These are phyloP conservation scores for Callaeas wilsoni DNA, from an alignment of 2,113 vertebrate genomes.

Conservation along the genomic window DNA sequence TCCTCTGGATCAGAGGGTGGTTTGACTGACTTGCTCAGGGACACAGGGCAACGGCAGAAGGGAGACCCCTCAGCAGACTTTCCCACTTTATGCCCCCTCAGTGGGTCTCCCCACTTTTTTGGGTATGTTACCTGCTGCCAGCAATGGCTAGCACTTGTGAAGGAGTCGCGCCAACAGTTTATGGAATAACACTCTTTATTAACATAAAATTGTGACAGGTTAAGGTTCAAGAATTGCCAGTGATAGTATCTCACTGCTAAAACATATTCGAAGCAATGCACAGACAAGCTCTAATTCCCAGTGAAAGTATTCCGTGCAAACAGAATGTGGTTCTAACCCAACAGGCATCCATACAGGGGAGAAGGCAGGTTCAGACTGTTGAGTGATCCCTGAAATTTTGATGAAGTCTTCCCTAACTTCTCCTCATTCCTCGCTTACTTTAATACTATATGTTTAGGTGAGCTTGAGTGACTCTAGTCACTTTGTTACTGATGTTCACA, in stretches of 20 bases:
- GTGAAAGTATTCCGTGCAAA: rapidly evolving
- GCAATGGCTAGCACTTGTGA: neutral
- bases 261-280: neutral
- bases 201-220: neutral
- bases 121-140: rapidly evolving
- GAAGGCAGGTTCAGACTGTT: neutral
- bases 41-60: neutral
- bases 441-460: neutral
- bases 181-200: rapidly evolving
- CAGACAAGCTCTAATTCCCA: neutral
- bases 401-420: neutral
- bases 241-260: neutral
- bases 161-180: neutral
- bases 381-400: neutral
- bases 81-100: too few relatives aligned
- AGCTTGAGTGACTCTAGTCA: neutral
- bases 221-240: neutral
- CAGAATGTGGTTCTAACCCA: neutral
- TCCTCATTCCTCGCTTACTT: neutral
- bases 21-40: neutral
- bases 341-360: rapidly evolving
- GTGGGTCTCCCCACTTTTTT: rapidly evolving
- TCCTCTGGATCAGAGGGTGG: rapidly evolving
- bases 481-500: neutral
- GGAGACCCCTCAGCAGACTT: too few relatives aligned